Evolutionary conservation across 1,140 invertebrate genomes (phyloP).

Genomic region (Dreissena polymorpha): DNA sequence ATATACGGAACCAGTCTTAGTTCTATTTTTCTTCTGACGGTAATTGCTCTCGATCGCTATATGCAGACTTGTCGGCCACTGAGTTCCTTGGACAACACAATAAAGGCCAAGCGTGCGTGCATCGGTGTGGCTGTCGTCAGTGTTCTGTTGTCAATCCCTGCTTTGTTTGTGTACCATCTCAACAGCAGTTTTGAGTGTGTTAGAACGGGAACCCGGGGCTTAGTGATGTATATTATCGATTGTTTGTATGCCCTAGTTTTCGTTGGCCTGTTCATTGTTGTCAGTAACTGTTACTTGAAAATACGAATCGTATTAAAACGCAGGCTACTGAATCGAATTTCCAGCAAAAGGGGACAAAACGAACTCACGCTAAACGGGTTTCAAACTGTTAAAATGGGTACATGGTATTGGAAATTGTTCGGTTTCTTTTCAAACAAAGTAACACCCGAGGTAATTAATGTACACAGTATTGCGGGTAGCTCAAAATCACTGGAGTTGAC

Average conservation of each 20-base stretch:
- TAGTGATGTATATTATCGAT: not conserved
- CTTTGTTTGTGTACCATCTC: not conserved
- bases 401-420: not conserved
- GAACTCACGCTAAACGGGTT: not conserved
- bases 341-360: not conserved
- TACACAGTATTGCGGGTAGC: not conserved
- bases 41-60: constrained; percentile 18
- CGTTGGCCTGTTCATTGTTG: constrained; percentile 9
- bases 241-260: not conserved
- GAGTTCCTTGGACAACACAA: not conserved
- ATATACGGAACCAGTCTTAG: constrained; percentile 15
- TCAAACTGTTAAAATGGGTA: not conserved
- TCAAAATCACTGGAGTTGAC: not conserved
- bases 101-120: constrained; percentile 11
- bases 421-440: not conserved
- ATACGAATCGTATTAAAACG: not conserved
- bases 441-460: not conserved
- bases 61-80: constrained; percentile 15
- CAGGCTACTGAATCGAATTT: not conserved
- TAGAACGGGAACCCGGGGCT: not conserved
- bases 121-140: not conserved
- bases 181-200: not conserved
- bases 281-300: constrained; percentile 7
- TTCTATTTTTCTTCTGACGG: constrained; percentile 17
- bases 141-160: constrained; percentile 9